A percentile compares a stretch with the other conserved stretches of the same genome.
phyloP scores from a whole-genome alignment of 2,113 vertebrate genomes.

The Nerophis lumbriciformis region DNA sequence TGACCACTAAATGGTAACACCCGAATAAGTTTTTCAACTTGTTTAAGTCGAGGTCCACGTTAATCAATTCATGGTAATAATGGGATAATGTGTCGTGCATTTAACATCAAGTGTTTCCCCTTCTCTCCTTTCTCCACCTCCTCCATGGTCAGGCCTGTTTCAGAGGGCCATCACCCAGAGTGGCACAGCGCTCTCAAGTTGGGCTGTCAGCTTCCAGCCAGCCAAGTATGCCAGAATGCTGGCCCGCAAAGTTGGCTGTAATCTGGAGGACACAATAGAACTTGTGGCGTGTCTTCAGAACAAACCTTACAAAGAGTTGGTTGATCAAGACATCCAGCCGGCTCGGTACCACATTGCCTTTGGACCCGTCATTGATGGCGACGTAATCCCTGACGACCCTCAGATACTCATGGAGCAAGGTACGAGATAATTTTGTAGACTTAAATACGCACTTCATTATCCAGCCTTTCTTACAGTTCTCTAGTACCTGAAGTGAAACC shows the following conservation, averaged over 20 bases:
- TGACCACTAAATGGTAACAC: no score
- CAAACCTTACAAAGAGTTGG: slow-evolving; percentile 96
- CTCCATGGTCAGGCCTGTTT: slow-evolving; percentile 80
- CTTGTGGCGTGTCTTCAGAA: slow-evolving; percentile 92
- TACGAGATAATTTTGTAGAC: not conserved
- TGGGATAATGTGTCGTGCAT: no score
- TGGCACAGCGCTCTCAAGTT: slow-evolving; percentile 94
- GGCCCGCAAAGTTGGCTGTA: slow-evolving; percentile 95
- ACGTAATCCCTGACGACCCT: slow-evolving; percentile 96
- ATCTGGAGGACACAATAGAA: slow-evolving; percentile 91
- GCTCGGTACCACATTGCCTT: slow-evolving; percentile 98
- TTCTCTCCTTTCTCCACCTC: not conserved
- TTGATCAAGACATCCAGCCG: slow-evolving; percentile 97
- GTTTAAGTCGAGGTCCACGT: no score
- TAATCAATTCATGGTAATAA: no score
- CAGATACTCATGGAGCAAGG: slow-evolving; percentile 98
- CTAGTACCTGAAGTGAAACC: not conserved
- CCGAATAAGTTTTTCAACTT: no score
- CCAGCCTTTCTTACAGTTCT: not conserved
- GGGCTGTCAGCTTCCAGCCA: slow-evolving; percentile 97
- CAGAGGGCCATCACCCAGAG: slow-evolving; percentile 98
- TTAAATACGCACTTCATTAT: not conserved
- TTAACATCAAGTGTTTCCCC: not conserved
- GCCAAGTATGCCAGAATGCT: slow-evolving; percentile 94
- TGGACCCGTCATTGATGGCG: slow-evolving; percentile 97